Percentiles rank a stretch among this genome's conserved stretches.
Conservation (phyloP, 2,797 vertebrate species). For the Sorex maritimensis region DNA sequence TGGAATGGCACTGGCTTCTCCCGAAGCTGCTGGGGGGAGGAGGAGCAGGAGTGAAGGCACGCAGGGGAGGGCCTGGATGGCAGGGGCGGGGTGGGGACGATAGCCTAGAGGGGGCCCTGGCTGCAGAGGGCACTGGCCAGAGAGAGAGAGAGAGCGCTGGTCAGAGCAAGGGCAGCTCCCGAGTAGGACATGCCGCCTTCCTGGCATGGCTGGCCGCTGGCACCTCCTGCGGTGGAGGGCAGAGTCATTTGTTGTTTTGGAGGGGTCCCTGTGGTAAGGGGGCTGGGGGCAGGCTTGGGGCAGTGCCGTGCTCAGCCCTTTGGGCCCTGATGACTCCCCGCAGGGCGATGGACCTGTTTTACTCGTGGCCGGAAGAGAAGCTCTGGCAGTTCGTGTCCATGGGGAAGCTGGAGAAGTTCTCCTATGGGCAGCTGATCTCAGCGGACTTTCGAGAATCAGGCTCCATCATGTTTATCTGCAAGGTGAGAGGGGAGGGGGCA, state of each 20-base stretch:
- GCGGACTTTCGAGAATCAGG: conserved; percentile 77
- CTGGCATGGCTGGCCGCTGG: not conserved
- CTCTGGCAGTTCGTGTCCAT: conserved; percentile 82
- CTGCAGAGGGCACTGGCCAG: not conserved
- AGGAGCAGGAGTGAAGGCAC: not conserved
- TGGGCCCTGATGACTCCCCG: conserved; percentile 57
- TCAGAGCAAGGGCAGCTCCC: too few species aligned
- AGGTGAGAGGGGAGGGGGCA: conserved; percentile 81
- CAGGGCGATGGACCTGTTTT: conserved; percentile 87
- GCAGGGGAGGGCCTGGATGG: not conserved
- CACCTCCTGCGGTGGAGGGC: not conserved
- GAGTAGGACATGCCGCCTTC: not conserved
- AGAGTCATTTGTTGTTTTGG: too few species aligned
- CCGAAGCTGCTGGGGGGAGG: not conserved
- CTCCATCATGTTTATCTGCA: conserved; percentile 81
- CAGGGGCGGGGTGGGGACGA: not conserved
- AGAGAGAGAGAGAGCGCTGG: too few species aligned
- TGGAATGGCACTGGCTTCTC: too few species aligned
- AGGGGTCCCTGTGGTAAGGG: too few species aligned
- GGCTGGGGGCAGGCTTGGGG: too few species aligned
- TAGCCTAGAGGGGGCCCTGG: too few species aligned
- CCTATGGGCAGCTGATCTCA: conserved; percentile 83
- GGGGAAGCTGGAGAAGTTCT: conserved; percentile 84
- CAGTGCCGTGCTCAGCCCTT: too few species aligned
- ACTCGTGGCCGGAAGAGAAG: conserved; percentile 77